Conservation (phyloP, 2,888 invertebrate species). For the Sesia apiformis region DNA sequence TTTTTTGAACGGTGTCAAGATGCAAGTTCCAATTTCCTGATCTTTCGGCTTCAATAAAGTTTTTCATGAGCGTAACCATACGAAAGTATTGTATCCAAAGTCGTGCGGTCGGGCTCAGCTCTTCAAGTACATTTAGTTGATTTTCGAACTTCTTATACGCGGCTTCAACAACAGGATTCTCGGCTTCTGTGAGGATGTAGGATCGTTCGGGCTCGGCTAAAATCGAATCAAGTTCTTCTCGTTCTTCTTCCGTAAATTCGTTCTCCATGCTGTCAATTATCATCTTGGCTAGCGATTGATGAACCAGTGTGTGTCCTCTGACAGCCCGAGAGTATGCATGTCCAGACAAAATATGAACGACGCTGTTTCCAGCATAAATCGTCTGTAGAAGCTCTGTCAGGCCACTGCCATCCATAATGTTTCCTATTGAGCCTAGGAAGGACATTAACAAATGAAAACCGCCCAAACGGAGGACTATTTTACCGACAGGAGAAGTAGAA, state of each 20-base stretch:
- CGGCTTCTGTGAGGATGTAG: neutral
- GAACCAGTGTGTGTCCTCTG: slow-evolving; percentile 1
- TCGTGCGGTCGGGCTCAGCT: neutral
- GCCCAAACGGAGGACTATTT: neutral
- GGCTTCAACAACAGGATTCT: slow-evolving; percentile 6
- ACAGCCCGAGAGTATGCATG: slow-evolving; percentile 2
- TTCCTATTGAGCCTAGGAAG: neutral
- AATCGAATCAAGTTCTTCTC: neutral
- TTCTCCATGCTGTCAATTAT: slow-evolving; percentile 1
- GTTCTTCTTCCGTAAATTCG: slow-evolving; percentile 1
- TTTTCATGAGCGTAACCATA: neutral
- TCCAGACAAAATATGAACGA: slow-evolving; percentile 2
- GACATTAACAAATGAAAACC: neutral
- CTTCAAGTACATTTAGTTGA: neutral
- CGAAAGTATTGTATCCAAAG: neutral
- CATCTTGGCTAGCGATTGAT: slow-evolving; percentile 1
- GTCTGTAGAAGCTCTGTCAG: slow-evolving; percentile 1
- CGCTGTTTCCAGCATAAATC: slow-evolving; percentile 2
- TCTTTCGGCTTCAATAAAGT: neutral
- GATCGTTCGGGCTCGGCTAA: neutral
- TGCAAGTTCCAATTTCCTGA: neutral
- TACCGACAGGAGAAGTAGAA: neutral
- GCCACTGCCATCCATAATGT: slow-evolving; percentile 3
- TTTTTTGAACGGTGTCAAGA: neutral
- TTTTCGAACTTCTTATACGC: neutral